Percentiles rank a stretch among this genome's conserved stretches.
Evolutionary conservation across 1,140 invertebrate species (phyloP).

Genomic region (Drosophila athabasca): DNA sequence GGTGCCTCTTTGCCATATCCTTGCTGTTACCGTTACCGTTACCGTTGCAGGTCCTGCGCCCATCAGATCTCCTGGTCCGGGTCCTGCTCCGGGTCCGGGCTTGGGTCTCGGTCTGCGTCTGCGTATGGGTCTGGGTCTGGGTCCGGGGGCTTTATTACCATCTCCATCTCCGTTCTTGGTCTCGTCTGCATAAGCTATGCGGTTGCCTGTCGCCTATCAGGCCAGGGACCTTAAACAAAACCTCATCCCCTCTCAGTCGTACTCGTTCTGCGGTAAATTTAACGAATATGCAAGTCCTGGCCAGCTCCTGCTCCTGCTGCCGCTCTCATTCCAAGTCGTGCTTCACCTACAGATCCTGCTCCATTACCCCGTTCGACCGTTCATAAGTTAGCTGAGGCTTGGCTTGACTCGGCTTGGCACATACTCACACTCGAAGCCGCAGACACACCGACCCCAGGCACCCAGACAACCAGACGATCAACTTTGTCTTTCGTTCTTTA

Average conservation of each 20-base stretch:
- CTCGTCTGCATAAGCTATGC: conserved; percentile 59
- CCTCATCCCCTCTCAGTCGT: not conserved
- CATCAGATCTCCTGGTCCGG: conserved; percentile 1
- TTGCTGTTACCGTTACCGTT: conserved; percentile 12
- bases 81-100: not conserved
- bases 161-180: conserved; percentile 17
- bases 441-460: no score
- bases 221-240: conserved; percentile 15
- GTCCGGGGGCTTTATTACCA: not conserved
- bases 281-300: conserved; percentile 46
- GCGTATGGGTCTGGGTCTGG: not conserved
- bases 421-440: no score
- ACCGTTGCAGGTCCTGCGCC: conserved; percentile 10
- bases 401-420: not conserved
- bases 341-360: not conserved
- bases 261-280: conserved; percentile 31
- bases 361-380: not conserved
- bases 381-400: conserved; percentile 48
- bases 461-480: conserved; percentile 5
- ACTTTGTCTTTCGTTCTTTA: conserved; percentile 30
- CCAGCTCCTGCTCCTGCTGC: conserved; percentile 8
- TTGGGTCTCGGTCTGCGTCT: not conserved
- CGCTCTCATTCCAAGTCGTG: not conserved
- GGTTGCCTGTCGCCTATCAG: conserved; percentile 52
- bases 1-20: conserved; percentile 9